phyloP scores from a whole-genome alignment of 2,797 vertebrate genomes.

The Mormyrus hasselquistii region DNA sequence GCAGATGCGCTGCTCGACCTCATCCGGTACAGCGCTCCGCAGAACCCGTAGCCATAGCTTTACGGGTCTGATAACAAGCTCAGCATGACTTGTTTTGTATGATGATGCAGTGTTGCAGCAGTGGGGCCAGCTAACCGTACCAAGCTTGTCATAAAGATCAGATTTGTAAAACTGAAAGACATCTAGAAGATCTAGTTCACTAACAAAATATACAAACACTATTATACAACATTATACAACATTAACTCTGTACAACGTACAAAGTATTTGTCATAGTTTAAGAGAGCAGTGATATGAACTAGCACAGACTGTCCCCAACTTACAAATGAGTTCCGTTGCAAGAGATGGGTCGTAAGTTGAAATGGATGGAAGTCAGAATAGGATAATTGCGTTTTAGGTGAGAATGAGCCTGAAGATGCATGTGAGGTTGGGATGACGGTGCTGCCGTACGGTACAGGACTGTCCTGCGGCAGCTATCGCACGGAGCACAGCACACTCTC shows the following conservation, averaged over 20 bases:
- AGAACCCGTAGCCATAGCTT: background rate
- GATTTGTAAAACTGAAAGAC: background rate
- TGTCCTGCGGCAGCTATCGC: background rate
- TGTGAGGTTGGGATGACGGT: background rate
- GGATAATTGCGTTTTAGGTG: background rate
- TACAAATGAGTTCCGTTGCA: background rate
- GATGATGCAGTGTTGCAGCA: background rate
- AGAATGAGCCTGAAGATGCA: background rate
- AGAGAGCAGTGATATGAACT: background rate
- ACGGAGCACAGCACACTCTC: background rate
- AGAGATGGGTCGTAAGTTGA: background rate
- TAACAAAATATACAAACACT: background rate
- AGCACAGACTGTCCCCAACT: background rate
- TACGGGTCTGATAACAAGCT: background rate
- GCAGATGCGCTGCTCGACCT: conserved; percentile 90
- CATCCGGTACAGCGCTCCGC: conserved; percentile 69
- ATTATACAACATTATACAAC: background rate
- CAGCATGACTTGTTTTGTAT: background rate
- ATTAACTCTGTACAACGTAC: background rate
- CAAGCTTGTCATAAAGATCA: background rate
- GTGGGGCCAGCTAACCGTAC: background rate
- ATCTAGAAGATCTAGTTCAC: background rate
- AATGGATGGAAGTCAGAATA: background rate
- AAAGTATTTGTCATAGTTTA: background rate
- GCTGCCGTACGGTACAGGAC: background rate